These are phyloP conservation scores for Lepidostoma basale DNA, from an alignment of 1,140 invertebrate species.

Conservation along the genomic window DNA sequence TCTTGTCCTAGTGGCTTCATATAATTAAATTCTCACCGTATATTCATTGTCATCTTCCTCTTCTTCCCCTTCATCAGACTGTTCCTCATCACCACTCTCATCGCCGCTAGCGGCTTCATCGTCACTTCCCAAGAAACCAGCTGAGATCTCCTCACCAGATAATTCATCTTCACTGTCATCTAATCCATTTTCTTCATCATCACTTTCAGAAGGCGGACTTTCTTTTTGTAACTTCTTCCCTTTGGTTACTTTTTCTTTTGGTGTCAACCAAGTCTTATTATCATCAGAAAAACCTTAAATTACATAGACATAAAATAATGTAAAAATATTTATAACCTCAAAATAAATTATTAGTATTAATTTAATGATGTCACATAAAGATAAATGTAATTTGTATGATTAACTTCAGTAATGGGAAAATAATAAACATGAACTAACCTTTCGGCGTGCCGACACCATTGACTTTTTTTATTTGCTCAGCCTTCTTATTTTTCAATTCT, in stretches of 20 bases:
- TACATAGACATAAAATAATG: background rate
- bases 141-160: constrained; percentile 42
- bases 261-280: constrained; percentile 69
- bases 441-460: constrained; percentile 12
- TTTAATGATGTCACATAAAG: no score
- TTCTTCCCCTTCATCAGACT: constrained; percentile 18
- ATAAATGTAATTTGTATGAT: no score
- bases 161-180: constrained; percentile 48
- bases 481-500: constrained; percentile 55
- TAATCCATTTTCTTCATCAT: constrained; percentile 45
- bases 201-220: constrained; percentile 35
- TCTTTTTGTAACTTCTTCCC: constrained; percentile 36
- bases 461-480: constrained; percentile 27
- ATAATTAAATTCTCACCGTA: constrained; percentile 8
- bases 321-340: background rate
- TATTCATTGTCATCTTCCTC: constrained; percentile 24
- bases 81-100: background rate
- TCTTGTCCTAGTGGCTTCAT: no score
- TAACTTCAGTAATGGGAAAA: no score
- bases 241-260: constrained; percentile 41
- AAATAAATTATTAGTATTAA: no score
- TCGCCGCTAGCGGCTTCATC: constrained; percentile 41
- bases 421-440: background rate
- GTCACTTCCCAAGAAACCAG: constrained; percentile 46
- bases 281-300: constrained; percentile 69